Evolutionary conservation across 1,140 invertebrate genomes (phyloP), one percentile per base, ranked within the genome.

Genomic region (Anastrepha obliqua): DNA sequence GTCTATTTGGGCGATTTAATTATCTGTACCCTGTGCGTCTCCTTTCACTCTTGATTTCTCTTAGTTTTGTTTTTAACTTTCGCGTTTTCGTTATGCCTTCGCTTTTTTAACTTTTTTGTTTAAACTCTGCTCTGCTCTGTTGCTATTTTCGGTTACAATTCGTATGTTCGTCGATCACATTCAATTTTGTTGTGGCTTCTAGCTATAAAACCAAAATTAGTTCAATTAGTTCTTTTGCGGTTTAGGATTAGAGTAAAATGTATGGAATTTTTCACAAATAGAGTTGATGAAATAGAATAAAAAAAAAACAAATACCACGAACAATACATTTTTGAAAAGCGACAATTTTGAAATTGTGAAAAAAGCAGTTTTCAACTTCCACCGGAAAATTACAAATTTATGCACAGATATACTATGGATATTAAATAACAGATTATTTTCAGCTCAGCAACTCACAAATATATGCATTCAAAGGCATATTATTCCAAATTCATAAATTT

Each of bases 261-360:
- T 20, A 20, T 9, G 74, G 47, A 81, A 81, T 55, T 81, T 81
- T 81, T 81, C 74, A 55, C 1, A 81, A 81, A 81, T 81, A 81
- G 51, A 29, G 9, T 81, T 15, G n/a, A 81, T 29, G n/a, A 74
- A 44, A 74, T 29, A 29, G 29, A 29, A 29, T 29, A 29, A 29
- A 29, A 29, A 29, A 29, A 29, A 29, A 29, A 29, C 29, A 1
- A 29, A 29, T 29, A 29, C 29, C 29, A 29, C 29, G 29, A 29
- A 74, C 6, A 47, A n/a, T 64, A 67, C 7, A 13, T 70, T 70
- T 70, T 70, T 20, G 13, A 70, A 42, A 70, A 64, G 20, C 20
- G 20, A 64, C 20, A 29, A 67, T 15, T 67, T 67, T 29, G 65
- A 67, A 67, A 67, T 39, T 67, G 8, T 67, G 39, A 39, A 67